A percentile compares a stretch with the other conserved stretches of the same genome.
These are phyloP conservation scores for Calliopsis andreniformis DNA, from an alignment of 1,140 invertebrate species.

Conservation along the genomic window DNA sequence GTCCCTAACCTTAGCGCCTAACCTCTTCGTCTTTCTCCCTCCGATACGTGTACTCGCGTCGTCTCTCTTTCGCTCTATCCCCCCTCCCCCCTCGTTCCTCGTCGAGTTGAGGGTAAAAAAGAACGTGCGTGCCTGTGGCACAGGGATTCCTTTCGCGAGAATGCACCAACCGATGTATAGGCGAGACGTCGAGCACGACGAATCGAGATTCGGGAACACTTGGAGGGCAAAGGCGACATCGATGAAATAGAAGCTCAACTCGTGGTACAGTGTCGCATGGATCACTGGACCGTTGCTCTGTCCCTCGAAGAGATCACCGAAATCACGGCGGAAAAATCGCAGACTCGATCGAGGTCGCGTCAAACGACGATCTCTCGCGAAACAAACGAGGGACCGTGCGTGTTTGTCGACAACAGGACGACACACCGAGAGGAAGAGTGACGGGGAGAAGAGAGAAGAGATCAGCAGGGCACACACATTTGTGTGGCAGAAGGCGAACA, in stretches of 20 bases:
- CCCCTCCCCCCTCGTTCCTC: conserved; percentile 22
- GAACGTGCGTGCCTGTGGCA: conserved; percentile 11
- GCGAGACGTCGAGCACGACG: conserved; percentile 1
- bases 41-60: conserved; percentile 2
- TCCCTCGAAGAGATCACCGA: neutral
- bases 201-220: neutral
- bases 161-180: neutral
- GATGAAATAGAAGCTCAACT: neutral
- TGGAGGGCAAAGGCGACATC: neutral
- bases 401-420: conserved; percentile 6
- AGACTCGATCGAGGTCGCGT: conserved; percentile 28
- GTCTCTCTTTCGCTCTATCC: conserved; percentile 1
- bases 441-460: neutral
- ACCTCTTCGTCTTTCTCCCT: conserved; percentile 50
- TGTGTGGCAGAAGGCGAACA: conserved; percentile 54
- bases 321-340: neutral
- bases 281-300: neutral
- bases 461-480: conserved; percentile 41
- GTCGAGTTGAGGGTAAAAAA: conserved; percentile 37
- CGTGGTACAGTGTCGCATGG: neutral
- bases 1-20: conserved; percentile 59
- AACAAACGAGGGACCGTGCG: neutral
- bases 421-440: neutral
- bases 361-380: conserved; percentile 32
- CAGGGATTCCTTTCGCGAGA: conserved; percentile 30